Evolutionary conservation across 2,888 invertebrate species (phyloP).

Genomic region (Amphimallon solstitiale): DNA sequence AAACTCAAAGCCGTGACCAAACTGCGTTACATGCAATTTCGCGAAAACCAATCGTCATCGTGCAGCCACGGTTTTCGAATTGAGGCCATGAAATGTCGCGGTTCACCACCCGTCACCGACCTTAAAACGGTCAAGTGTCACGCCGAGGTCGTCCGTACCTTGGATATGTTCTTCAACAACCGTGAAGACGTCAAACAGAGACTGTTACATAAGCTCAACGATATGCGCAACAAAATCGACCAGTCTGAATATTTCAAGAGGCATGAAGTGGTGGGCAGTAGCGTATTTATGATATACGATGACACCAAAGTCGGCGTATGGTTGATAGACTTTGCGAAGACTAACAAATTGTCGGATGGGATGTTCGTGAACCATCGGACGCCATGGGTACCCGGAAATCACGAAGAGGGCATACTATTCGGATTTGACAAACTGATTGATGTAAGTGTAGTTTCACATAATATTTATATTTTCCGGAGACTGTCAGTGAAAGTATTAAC

Average conservation of each 20-base stretch:
- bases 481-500: no score
- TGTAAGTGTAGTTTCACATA: conserved; percentile 53
- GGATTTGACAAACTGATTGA: conserved; percentile 93
- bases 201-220: conserved; percentile 77
- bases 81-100: conserved; percentile 91
- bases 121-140: conserved; percentile 86
- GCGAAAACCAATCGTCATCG: conserved; percentile 93
- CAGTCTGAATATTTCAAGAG: conserved; percentile 84
- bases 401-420: conserved; percentile 93
- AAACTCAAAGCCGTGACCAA: conserved; percentile 88
- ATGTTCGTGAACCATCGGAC: conserved; percentile 79
- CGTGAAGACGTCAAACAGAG: conserved; percentile 74
- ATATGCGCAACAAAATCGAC: conserved; percentile 83
- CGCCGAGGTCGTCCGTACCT: conserved; percentile 72
- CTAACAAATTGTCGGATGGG: conserved; percentile 77
- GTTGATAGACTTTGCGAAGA: conserved; percentile 98
- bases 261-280: conserved; percentile 94
- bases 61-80: conserved; percentile 94
- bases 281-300: conserved; percentile 94
- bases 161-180: conserved; percentile 78
- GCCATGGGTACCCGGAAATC: conserved; percentile 92
- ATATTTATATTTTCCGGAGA: no score
- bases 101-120: conserved; percentile 85
- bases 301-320: conserved; percentile 88
- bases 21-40: conserved; percentile 95